Evolutionary conservation across 2,113 vertebrate species (phyloP).

Genomic region (Tachysurus vachellii): DNA sequence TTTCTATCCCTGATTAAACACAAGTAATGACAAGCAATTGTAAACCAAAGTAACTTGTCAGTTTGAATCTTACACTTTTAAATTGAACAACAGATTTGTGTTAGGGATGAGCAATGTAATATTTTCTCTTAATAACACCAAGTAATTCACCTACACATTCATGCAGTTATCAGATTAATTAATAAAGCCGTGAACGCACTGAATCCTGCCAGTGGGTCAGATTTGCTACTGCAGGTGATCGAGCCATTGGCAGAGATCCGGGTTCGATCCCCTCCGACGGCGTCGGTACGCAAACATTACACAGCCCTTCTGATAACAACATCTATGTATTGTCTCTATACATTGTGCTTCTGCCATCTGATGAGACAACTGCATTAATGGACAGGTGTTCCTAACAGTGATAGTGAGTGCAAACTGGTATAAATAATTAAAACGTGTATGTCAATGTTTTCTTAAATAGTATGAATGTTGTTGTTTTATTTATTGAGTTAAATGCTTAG

Average conservation of each 20-base stretch:
- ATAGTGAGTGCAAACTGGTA: background rate
- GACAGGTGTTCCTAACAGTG: background rate
- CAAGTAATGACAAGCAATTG: background rate
- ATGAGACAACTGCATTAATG: too few species aligned
- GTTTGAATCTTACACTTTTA: too few species aligned
- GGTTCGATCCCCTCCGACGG: too few species aligned
- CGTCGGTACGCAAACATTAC: too few species aligned
- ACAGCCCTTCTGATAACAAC: too few species aligned
- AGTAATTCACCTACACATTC: background rate
- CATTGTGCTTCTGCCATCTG: too few species aligned
- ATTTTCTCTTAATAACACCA: background rate
- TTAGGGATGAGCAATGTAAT: background rate
- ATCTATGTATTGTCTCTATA: too few species aligned
- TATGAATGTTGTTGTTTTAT: background rate
- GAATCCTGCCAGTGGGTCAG: too few species aligned
- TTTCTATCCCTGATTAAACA: conserved; percentile 65
- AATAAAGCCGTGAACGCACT: too few species aligned
- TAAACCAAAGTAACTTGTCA: background rate
- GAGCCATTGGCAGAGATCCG: too few species aligned
- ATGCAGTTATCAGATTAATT: too few species aligned
- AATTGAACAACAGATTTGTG: background rate
- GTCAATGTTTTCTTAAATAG: background rate
- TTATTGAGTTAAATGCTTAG: background rate
- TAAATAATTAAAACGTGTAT: background rate
- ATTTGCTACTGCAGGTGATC: too few species aligned